Conservation (phyloP, 1,140 invertebrate species). For the Micrasema longulum region DNA sequence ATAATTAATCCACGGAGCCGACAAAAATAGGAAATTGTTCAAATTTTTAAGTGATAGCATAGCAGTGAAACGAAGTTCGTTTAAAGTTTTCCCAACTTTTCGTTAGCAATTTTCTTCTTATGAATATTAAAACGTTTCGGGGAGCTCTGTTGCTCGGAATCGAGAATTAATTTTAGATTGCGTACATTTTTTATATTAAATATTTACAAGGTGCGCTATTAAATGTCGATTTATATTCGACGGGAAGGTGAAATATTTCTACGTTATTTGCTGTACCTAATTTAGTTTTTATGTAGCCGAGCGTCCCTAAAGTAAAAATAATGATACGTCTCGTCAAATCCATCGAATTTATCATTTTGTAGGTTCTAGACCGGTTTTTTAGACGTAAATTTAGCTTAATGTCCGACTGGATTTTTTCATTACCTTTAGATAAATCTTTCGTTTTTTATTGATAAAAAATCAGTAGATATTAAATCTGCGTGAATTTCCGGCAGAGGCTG, state of each 20-base stretch:
- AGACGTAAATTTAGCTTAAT: too few species aligned
- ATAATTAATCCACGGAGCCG: slow-evolving; percentile 22
- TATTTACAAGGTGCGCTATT: slow-evolving; percentile 25
- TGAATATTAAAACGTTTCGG: slow-evolving; percentile 42
- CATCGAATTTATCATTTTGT: too few species aligned
- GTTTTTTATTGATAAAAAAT: too few species aligned
- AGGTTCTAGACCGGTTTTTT: too few species aligned
- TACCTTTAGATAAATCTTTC: too few species aligned
- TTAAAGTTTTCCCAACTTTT: slow-evolving; percentile 35
- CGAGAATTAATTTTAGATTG: slow-evolving; percentile 37
- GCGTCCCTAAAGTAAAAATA: too few species aligned
- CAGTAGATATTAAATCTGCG: too few species aligned
- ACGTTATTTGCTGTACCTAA: too few species aligned
- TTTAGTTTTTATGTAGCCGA: too few species aligned
- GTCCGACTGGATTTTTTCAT: too few species aligned
- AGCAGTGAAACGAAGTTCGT: not conserved
- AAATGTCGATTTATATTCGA: slow-evolving; percentile 23
- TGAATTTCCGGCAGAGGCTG: too few species aligned
- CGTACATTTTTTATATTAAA: slow-evolving; percentile 26
- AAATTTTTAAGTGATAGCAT: slow-evolving; percentile 27
- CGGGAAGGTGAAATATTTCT: not conserved
- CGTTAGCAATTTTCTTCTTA: slow-evolving; percentile 34
- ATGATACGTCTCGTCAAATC: too few species aligned
- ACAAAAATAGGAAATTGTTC: slow-evolving; percentile 29
- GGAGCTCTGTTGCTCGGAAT: slow-evolving; percentile 9